Conservation (phyloP, 2,113 vertebrate genomes). For the Prunella himalayana region DNA sequence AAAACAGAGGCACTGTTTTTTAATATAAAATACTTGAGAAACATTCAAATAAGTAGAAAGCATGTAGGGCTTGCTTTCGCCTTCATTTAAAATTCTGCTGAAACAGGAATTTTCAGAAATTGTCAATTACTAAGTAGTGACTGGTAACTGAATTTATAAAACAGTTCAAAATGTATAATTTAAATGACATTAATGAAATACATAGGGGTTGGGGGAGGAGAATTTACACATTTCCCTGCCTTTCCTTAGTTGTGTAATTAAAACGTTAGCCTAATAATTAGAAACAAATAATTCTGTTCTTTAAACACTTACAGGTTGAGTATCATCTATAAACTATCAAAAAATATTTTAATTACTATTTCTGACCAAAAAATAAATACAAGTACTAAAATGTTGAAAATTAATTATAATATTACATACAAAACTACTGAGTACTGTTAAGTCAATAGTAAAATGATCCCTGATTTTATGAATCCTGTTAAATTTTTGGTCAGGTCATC, state of each 20-base stretch:
- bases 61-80: slow-evolving; percentile 75
- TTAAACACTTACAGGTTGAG: slow-evolving; percentile 76
- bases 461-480: slow-evolving; percentile 83
- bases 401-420: slow-evolving; percentile 82
- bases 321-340: slow-evolving; percentile 82
- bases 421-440: slow-evolving; percentile 82
- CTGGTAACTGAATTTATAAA: slow-evolving; percentile 78
- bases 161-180: slow-evolving; percentile 74
- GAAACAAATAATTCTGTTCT: slow-evolving; percentile 75
- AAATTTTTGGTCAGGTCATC: slow-evolving; percentile 81
- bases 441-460: slow-evolving; percentile 85
- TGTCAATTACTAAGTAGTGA: slow-evolving; percentile 73
- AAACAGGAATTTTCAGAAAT: slow-evolving; percentile 75
- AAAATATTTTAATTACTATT: slow-evolving; percentile 85
- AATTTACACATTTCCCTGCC: slow-evolving; percentile 79
- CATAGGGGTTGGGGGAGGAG: slow-evolving; percentile 65
- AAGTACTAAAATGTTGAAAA: slow-evolving; percentile 83
- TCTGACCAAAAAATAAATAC: slow-evolving; percentile 83
- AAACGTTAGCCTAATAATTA: slow-evolving; percentile 77
- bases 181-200: slow-evolving; percentile 71
- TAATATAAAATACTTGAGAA: slow-evolving; percentile 86
- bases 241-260: slow-evolving; percentile 76
- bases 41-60: slow-evolving; percentile 92
- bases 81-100: slow-evolving; percentile 80
- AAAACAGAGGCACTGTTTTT: slow-evolving; percentile 91